These are phyloP conservation scores for Sarcophaga peregrina DNA, from an alignment of 1,140 invertebrate genomes.

Conservation along the genomic window DNA sequence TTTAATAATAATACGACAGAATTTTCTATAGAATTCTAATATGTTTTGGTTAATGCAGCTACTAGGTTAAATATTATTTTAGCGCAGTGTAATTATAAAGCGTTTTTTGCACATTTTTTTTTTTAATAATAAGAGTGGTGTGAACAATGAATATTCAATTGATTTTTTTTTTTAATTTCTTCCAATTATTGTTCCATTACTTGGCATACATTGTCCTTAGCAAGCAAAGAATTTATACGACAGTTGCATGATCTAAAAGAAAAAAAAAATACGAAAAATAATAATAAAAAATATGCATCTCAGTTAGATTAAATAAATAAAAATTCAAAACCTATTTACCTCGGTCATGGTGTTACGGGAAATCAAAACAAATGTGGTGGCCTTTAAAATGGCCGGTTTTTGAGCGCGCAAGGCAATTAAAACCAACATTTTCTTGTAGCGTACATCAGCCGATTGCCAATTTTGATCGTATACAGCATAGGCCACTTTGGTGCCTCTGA, in stretches of 20 bases:
- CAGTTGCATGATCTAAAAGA: conserved; percentile 46
- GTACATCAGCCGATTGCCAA: conserved; percentile 47
- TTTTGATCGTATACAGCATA: conserved; percentile 52
- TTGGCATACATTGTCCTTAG: conserved; percentile 44
- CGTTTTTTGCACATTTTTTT: not conserved
- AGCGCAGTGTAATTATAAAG: not conserved
- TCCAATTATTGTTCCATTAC: not conserved
- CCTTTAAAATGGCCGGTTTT: conserved; percentile 50
- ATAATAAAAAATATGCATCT: not conserved
- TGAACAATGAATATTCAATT: too few species aligned
- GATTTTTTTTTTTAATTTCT: too few species aligned
- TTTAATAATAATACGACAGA: too few species aligned
- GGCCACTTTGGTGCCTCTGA: conserved; percentile 49
- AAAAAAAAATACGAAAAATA: too few species aligned
- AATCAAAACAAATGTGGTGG: conserved; percentile 50
- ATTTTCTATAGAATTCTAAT: not conserved
- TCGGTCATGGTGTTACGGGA: conserved; percentile 55
- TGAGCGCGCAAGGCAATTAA: conserved; percentile 50
- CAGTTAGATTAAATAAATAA: not conserved
- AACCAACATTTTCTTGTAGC: conserved; percentile 53
- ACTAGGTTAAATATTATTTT: not conserved
- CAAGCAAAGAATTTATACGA: conserved; percentile 48
- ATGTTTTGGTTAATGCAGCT: not conserved
- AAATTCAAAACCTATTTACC: conserved; percentile 30
- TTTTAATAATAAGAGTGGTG: too few species aligned